Evolutionary conservation across 2,113 vertebrate genomes (phyloP).

Genomic region (Phylloscopus trochiloides): DNA sequence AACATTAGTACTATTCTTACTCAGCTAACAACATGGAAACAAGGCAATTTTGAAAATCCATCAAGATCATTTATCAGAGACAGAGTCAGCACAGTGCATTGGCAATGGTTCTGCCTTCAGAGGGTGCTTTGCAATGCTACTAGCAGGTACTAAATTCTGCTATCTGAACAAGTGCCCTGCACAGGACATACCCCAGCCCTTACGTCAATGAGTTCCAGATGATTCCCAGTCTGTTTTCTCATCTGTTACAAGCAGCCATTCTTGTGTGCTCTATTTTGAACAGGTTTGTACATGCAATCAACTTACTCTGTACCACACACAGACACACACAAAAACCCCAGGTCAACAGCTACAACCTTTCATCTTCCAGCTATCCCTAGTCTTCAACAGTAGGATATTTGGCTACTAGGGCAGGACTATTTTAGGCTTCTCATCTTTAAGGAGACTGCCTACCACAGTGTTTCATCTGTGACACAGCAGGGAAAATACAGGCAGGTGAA

Average conservation of each 20-base stretch:
- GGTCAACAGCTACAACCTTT: conserved; percentile 26
- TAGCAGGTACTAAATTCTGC: not conserved
- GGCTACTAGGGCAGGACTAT: not conserved
- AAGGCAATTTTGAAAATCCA: not conserved
- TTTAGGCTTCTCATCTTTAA: conserved; percentile 29
- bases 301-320: conserved; percentile 17
- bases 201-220: not conserved
- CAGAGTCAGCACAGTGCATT: not conserved
- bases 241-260: conserved; percentile 15
- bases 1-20: not conserved
- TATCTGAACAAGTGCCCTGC: not conserved
- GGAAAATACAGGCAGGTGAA: not conserved
- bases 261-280: not conserved
- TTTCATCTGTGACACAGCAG: conserved; percentile 10
- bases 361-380: conserved; percentile 25
- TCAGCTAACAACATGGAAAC: not conserved
- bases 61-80: not conserved
- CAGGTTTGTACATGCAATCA: conserved; percentile 9
- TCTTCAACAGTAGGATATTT: conserved; percentile 17
- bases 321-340: not conserved
- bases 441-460: conserved; percentile 27
- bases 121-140: not conserved
- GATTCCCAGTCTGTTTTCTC: conserved; percentile 18
- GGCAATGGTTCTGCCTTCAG: not conserved
- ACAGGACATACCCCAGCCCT: not conserved